Conservation (phyloP, 2,797 vertebrate species). For the Ispidina picta region DNA sequence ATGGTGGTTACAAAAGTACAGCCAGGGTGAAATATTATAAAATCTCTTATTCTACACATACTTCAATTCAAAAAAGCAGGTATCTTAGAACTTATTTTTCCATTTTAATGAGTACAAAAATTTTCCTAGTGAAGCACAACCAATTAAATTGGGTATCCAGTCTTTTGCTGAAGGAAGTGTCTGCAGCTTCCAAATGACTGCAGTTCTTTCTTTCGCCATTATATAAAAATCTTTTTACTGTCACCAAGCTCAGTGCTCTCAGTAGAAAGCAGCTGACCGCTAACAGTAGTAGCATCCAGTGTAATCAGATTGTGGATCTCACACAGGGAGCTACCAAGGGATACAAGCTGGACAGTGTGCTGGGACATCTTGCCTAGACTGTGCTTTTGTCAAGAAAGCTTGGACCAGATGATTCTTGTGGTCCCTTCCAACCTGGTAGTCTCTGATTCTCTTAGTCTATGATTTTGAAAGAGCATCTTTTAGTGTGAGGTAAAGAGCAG, state of each 20-base stretch:
- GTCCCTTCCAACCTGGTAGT: background rate
- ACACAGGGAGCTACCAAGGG: background rate
- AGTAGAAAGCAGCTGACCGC: constrained; percentile 33
- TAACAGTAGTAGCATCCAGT: constrained; percentile 4
- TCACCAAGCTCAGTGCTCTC: constrained; percentile 37
- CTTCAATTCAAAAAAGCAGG: constrained; percentile 68
- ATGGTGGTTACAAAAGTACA: constrained; percentile 47
- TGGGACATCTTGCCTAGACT: background rate
- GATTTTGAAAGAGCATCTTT: background rate
- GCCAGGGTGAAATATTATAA: constrained; percentile 61
- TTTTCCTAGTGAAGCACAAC: constrained; percentile 75
- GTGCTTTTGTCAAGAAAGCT: background rate
- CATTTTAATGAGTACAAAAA: constrained; percentile 74
- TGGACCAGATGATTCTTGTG: background rate
- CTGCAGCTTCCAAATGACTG: constrained; percentile 64
- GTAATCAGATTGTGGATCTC: background rate
- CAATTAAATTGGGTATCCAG: constrained; percentile 75
- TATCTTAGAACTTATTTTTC: constrained; percentile 69
- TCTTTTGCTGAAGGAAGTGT: constrained; percentile 67
- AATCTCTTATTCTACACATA: constrained; percentile 32
- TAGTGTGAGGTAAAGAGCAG: background rate
- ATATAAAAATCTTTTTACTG: constrained; percentile 64
- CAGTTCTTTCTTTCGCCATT: constrained; percentile 40
- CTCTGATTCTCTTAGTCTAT: background rate
- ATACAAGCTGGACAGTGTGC: background rate